Evolutionary conservation across 1,140 invertebrate species (phyloP).

Genomic region (Hycleus phaleratus): DNA sequence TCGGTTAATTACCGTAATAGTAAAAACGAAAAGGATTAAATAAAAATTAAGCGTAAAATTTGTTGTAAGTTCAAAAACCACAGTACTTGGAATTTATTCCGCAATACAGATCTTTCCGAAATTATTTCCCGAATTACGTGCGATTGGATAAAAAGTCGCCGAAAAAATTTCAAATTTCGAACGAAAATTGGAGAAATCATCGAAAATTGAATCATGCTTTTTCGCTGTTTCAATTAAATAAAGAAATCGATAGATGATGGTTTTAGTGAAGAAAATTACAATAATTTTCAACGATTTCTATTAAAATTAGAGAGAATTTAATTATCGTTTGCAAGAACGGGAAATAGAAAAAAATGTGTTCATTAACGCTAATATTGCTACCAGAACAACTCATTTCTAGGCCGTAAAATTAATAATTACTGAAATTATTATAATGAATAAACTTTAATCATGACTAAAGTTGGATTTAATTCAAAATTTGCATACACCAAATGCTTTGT

Average conservation of each 20-base stretch:
- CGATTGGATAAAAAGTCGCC: background rate
- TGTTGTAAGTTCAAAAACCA: slow-evolving; percentile 1
- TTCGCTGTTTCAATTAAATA: background rate
- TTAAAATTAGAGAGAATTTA: too few relatives aligned
- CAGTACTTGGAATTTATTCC: slow-evolving; percentile 7
- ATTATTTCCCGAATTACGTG: background rate
- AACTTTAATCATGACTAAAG: slow-evolving; percentile 11
- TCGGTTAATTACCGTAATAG: slow-evolving; percentile 12
- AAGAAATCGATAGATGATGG: background rate
- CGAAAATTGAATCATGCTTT: background rate
- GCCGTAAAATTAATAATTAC: slow-evolving; percentile 13
- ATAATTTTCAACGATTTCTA: too few relatives aligned
- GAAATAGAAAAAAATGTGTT: too few relatives aligned
- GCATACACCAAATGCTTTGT: slow-evolving; percentile 7
- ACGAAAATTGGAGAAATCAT: too few relatives aligned
- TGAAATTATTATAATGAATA: slow-evolving; percentile 10
- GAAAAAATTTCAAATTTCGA: too few relatives aligned
- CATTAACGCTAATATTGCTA: too few relatives aligned
- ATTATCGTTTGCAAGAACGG: too few relatives aligned
- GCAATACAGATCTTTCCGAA: background rate
- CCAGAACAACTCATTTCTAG: background rate
- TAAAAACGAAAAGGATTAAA: background rate
- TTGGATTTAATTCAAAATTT: slow-evolving; percentile 1
- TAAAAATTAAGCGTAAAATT: too few relatives aligned
- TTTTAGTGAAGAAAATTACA: too few relatives aligned